Conservation (phyloP, 2,888 invertebrate species). For the Drosophila koepferae region DNA sequence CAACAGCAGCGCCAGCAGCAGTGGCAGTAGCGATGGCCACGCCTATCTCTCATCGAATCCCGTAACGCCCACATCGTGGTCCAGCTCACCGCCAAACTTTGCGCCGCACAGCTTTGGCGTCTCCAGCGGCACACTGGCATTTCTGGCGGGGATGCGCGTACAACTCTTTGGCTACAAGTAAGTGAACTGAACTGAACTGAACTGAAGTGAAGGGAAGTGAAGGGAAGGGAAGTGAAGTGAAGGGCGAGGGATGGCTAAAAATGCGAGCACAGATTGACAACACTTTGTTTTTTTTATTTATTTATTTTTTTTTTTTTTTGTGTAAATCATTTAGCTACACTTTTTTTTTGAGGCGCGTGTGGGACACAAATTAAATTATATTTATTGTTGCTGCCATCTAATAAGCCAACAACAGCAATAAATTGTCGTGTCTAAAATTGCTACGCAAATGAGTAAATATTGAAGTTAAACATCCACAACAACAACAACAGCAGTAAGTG, state of each 20-base stretch:
- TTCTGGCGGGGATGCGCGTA: slow-evolving; percentile 56
- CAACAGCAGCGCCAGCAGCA: slow-evolving; percentile 35
- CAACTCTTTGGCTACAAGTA: slow-evolving; percentile 63
- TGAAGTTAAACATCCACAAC: slow-evolving; percentile 52
- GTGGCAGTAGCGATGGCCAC: slow-evolving; percentile 27
- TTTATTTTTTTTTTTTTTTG: background rate
- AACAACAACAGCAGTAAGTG: background rate
- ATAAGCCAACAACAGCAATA: slow-evolving; percentile 44
- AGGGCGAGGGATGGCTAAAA: background rate
- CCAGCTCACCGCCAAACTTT: slow-evolving; percentile 69
- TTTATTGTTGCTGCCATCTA: slow-evolving; percentile 32
- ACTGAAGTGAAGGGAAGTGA: background rate
- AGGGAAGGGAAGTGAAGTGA: background rate
- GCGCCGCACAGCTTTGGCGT: slow-evolving; percentile 27
- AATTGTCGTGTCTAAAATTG: slow-evolving; percentile 79
- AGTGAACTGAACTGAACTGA: slow-evolving; percentile 39
- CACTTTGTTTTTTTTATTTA: background rate
- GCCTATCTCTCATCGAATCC: slow-evolving; percentile 58
- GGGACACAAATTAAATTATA: slow-evolving; percentile 52
- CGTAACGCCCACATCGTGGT: slow-evolving; percentile 77
- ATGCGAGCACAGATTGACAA: slow-evolving; percentile 8
- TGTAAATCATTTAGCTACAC: background rate
- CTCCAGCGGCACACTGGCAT: slow-evolving; percentile 54
- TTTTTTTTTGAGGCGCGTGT: slow-evolving; percentile 57
- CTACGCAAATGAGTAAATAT: slow-evolving; percentile 76